phyloP scores from a whole-genome alignment of 2,113 vertebrate genomes.

The Albula glossodonta region DNA sequence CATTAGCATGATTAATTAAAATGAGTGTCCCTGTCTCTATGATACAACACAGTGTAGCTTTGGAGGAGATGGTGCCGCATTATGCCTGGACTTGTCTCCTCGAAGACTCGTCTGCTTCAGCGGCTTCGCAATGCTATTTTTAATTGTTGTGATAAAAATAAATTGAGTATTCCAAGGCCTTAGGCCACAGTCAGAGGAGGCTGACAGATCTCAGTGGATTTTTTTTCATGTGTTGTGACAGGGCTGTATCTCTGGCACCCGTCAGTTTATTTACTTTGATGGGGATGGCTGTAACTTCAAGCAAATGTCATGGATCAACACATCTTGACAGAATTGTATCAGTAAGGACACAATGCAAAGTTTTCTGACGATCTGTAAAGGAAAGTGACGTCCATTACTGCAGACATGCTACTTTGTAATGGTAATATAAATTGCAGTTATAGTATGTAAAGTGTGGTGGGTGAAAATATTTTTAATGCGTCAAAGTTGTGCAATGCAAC shows the following conservation, averaged over 20 bases:
- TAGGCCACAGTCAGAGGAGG: conserved; percentile 42
- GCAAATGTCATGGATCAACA: conserved; percentile 66
- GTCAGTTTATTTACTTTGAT: conserved; percentile 65
- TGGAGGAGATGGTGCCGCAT: conserved; percentile 43
- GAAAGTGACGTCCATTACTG: background rate
- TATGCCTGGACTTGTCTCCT: conserved; percentile 45
- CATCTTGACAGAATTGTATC: conserved; percentile 68
- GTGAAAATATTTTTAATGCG: too few species aligned
- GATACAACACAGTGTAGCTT: conserved; percentile 47
- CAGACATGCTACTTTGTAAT: background rate
- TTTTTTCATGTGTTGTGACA: conserved; percentile 73
- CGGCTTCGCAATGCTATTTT: conserved; percentile 72
- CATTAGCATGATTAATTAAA: conserved; percentile 48
- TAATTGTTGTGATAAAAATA: conserved; percentile 78
- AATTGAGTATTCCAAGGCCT: conserved; percentile 69
- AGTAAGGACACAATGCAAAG: conserved; percentile 71
- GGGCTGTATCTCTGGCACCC: conserved; percentile 73
- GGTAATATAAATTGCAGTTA: background rate
- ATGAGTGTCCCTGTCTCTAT: conserved; percentile 57
- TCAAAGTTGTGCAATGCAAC: background rate
- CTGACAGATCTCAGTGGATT: conserved; percentile 59
- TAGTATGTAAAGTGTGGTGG: too few species aligned
- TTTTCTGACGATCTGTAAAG: conserved; percentile 50
- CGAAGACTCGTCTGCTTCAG: conserved; percentile 55
- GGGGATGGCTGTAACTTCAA: conserved; percentile 69